Conservation (phyloP, 2,797 vertebrate genomes). For the Mionectes olivaceus region DNA sequence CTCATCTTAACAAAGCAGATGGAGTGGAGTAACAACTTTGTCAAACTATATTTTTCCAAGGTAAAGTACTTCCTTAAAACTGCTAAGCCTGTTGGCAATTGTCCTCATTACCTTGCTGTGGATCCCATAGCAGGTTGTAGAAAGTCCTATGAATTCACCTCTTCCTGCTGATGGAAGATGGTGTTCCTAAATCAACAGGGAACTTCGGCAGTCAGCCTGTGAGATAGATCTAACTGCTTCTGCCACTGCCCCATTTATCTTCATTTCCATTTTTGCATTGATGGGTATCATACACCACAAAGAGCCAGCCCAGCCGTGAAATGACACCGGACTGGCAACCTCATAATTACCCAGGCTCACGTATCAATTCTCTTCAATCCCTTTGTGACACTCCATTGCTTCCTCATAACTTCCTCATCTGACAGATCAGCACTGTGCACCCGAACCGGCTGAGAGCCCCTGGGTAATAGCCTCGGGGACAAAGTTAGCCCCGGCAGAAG, state of each 20-base stretch:
- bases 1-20: background rate
- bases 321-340: slow-evolving; percentile 72
- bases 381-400: slow-evolving; percentile 63
- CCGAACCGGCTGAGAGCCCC: slow-evolving; percentile 7
- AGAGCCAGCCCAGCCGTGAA: slow-evolving; percentile 74
- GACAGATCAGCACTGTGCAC: slow-evolving; percentile 51
- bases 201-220: background rate
- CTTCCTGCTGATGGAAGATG: background rate
- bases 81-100: background rate
- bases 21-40: background rate
- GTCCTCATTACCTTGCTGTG: background rate
- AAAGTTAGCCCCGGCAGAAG: slow-evolving; percentile 49
- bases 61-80: background rate
- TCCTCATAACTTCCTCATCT: slow-evolving; percentile 62
- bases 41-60: background rate
- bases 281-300: slow-evolving; percentile 71
- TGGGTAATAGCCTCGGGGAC: slow-evolving; percentile 10
- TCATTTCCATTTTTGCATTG: slow-evolving; percentile 73
- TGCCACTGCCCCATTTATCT: slow-evolving; percentile 71
- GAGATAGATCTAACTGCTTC: slow-evolving; percentile 55
- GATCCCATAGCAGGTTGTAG: background rate
- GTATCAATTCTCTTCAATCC: slow-evolving; percentile 73
- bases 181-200: slow-evolving; percentile 25
- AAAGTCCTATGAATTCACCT: background rate
- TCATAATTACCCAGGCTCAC: slow-evolving; percentile 68